phyloP scores from a whole-genome alignment of 2,113 vertebrate genomes.

The Tonatia bakeri region DNA sequence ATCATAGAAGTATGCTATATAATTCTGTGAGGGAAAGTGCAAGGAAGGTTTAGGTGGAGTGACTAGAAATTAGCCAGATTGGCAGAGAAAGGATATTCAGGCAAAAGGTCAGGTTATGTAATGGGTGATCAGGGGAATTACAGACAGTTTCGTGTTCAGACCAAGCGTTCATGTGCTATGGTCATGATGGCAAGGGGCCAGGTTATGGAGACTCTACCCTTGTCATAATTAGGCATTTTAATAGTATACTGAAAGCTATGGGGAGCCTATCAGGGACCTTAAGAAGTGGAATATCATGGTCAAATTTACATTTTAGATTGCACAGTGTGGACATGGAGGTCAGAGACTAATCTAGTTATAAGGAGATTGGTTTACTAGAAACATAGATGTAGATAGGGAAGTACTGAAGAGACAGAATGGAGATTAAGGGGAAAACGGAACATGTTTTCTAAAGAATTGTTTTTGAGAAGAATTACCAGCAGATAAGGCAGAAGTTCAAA shows the following conservation, averaged over 20 bases:
- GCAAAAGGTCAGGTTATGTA: background rate
- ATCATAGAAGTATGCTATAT: background rate
- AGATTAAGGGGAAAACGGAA: background rate
- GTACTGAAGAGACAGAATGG: background rate
- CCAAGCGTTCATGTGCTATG: background rate
- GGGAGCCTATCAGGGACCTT: background rate
- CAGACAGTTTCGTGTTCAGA: background rate
- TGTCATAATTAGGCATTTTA: background rate
- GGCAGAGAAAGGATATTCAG: background rate
- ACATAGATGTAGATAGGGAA: background rate
- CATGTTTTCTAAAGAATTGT: background rate
- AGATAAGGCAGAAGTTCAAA: background rate
- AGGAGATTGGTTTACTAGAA: background rate
- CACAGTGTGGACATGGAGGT: background rate
- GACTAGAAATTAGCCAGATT: conserved; percentile 6
- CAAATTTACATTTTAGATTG: background rate
- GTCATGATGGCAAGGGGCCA: background rate
- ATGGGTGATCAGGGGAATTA: background rate
- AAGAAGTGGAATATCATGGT: background rate
- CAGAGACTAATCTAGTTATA: background rate
- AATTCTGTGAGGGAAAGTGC: background rate
- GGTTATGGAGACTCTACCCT: background rate
- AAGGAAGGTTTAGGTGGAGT: background rate
- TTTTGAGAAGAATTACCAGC: background rate
- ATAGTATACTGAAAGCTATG: background rate